These are phyloP conservation scores for Stenolophus ochropezus DNA, from an alignment of 2,888 invertebrate genomes.

Conservation along the genomic window DNA sequence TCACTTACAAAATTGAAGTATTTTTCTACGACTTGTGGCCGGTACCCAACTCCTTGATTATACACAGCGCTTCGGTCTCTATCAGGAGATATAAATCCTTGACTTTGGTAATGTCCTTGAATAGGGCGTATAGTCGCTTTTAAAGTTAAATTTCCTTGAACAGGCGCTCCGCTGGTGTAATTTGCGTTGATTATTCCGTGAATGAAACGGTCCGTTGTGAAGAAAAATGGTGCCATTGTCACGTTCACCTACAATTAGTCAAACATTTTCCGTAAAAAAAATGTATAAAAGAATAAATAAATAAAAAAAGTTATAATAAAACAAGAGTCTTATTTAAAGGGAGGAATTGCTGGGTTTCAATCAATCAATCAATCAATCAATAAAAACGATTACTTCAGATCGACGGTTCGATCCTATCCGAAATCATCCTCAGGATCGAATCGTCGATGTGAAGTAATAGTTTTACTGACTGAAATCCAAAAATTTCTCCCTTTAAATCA, in stretches of 20 bases:
- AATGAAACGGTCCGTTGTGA: constrained; percentile 89
- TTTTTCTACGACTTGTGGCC: constrained; percentile 73
- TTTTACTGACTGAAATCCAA: too few species aligned
- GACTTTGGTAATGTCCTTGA: constrained; percentile 68
- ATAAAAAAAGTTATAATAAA: too few species aligned
- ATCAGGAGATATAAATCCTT: constrained; percentile 28
- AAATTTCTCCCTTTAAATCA: too few species aligned
- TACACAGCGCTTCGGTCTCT: not conserved
- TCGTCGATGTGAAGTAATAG: too few species aligned
- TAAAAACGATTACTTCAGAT: too few species aligned
- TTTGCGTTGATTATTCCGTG: constrained; percentile 94
- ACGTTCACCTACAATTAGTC: constrained; percentile 92
- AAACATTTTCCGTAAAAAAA: too few species aligned
- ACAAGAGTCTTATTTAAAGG: too few species aligned
- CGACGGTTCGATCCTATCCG: too few species aligned
- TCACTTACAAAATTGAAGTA: constrained; percentile 84
- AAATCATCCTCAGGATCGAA: too few species aligned
- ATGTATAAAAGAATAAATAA: too few species aligned
- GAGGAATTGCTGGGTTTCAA: too few species aligned
- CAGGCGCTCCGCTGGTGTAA: constrained; percentile 95
- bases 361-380: too few species aligned
- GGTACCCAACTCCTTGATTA: not conserved
- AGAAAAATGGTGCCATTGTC: constrained; percentile 95
- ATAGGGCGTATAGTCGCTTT: constrained; percentile 86
- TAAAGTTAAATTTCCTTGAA: constrained; percentile 90